These are phyloP conservation scores for Neoitamus cyanurus DNA, from an alignment of 2,888 invertebrate genomes.

Conservation along the genomic window DNA sequence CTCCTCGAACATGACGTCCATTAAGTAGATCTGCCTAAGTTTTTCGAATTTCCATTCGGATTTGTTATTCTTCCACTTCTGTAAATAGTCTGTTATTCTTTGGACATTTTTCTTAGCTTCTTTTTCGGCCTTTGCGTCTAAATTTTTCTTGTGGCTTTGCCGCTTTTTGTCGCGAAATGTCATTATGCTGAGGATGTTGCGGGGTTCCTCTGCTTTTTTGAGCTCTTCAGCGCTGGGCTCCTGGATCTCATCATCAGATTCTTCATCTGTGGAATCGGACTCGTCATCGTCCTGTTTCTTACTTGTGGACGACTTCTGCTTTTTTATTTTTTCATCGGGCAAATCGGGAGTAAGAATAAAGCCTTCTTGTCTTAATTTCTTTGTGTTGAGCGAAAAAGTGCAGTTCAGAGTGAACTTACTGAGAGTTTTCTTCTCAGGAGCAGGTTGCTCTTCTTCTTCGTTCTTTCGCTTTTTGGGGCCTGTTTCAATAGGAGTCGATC, in stretches of 20 bases:
- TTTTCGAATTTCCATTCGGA: conserved; percentile 85
- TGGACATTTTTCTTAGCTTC: conserved; percentile 70
- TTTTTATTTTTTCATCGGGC: neutral
- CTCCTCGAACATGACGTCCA: conserved; percentile 75
- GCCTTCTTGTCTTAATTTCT: neutral
- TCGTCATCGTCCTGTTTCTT: neutral
- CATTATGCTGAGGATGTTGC: conserved; percentile 65
- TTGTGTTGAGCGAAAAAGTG: neutral
- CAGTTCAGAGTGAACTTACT: neutral
- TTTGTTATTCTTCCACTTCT: conserved; percentile 78
- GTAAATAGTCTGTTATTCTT: conserved; percentile 75
- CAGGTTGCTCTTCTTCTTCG: neutral
- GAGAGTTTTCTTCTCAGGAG: neutral
- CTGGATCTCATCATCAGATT: conserved; percentile 49
- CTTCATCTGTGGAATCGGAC: neutral
- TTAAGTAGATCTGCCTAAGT: conserved; percentile 80
- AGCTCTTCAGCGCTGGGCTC: conserved; percentile 62
- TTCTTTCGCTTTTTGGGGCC: neutral
- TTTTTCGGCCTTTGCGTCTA: conserved; percentile 69
- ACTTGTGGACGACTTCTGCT: neutral
- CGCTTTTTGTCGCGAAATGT: conserved; percentile 76
- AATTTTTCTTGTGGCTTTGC: conserved; percentile 71
- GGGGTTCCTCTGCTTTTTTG: conserved; percentile 61
- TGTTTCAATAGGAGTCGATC: neutral
- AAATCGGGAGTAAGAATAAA: neutral